Evolutionary conservation across 2,797 vertebrate genomes (phyloP).

Genomic region (Dendrocincla tyrannina): DNA sequence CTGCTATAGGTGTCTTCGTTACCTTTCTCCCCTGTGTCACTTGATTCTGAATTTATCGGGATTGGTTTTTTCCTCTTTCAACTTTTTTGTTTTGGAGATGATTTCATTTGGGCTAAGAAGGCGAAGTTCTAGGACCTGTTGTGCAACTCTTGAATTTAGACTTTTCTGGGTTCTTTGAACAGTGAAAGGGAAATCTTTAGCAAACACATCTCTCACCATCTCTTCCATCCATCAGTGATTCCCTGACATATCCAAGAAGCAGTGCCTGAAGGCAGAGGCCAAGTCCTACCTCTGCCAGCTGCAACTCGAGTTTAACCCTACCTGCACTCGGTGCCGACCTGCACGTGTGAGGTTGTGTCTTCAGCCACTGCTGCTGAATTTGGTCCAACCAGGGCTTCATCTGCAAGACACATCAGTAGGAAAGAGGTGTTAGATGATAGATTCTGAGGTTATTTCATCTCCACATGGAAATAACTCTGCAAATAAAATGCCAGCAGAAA

Average conservation of each 20-base stretch:
- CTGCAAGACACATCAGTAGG: slow-evolving; percentile 16
- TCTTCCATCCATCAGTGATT: background rate
- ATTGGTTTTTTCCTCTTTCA: background rate
- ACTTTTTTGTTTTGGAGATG: background rate
- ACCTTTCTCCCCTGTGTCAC: background rate
- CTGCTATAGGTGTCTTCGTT: slow-evolving; percentile 23
- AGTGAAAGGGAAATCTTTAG: background rate
- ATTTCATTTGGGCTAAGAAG: background rate
- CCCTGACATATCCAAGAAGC: background rate
- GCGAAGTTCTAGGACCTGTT: background rate
- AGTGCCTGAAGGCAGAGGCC: background rate
- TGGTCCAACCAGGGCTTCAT: background rate
- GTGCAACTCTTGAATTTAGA: background rate
- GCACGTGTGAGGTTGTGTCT: background rate
- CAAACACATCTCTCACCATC: background rate
- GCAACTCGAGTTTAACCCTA: background rate
- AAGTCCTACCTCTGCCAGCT: background rate
- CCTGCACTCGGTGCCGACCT: background rate
- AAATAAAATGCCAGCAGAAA: background rate
- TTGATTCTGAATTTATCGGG: background rate
- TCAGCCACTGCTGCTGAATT: background rate
- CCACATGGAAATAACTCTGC: background rate
- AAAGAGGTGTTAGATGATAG: background rate
- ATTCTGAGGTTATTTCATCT: background rate
- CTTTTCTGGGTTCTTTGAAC: background rate